A percentile compares a stretch with the other conserved stretches of the same genome.
phyloP scores from a whole-genome alignment of 2,888 invertebrate species.

The Tigriopus californicus region DNA sequence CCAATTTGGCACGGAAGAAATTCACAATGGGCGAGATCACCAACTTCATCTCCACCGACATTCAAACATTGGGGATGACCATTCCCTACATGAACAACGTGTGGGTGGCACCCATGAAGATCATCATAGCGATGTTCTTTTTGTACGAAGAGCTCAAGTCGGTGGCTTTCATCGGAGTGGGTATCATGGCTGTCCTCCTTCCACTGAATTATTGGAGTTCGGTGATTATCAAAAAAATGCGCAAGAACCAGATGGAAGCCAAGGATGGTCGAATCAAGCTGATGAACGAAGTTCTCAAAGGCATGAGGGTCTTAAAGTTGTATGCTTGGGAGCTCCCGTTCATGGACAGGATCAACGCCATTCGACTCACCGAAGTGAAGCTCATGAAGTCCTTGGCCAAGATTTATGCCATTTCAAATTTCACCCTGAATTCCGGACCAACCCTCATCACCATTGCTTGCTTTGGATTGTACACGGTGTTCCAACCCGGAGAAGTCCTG shows the following conservation, averaged over 20 bases:
- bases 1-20: slow-evolving; percentile 21
- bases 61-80: background rate
- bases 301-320: slow-evolving; percentile 73
- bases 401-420: background rate
- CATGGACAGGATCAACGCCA: slow-evolving; percentile 58
- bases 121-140: slow-evolving; percentile 60
- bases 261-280: slow-evolving; percentile 62
- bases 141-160: slow-evolving; percentile 54
- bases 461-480: slow-evolving; percentile 61
- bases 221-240: slow-evolving; percentile 54
- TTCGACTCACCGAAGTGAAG: background rate
- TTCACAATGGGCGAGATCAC: slow-evolving; percentile 78
- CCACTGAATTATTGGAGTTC: slow-evolving; percentile 72
- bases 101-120: slow-evolving; percentile 36
- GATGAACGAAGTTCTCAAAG: slow-evolving; percentile 80
- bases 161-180: slow-evolving; percentile 55
- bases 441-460: slow-evolving; percentile 26
- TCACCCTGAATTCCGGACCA: background rate
- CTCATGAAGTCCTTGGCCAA: background rate
- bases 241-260: slow-evolving; percentile 74
- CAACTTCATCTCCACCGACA: slow-evolving; percentile 60
- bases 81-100: background rate
- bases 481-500: slow-evolving; percentile 41
- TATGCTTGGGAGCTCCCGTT: slow-evolving; percentile 92
- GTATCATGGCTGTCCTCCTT: slow-evolving; percentile 78